Base-by-base conservation (phyloP, 2,888 invertebrate species). In the Monochamus alternatus region DNA sequence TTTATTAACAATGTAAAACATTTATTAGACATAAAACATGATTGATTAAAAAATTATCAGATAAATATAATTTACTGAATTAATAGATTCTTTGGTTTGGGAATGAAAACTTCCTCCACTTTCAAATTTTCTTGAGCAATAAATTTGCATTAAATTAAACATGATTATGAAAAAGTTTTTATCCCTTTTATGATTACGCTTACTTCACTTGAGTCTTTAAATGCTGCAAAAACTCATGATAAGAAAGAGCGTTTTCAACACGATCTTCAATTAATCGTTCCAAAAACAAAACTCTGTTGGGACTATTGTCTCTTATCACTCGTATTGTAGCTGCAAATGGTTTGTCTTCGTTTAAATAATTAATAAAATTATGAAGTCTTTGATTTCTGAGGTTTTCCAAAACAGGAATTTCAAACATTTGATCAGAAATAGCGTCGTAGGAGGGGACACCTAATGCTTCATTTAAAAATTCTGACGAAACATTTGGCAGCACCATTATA, bases 151-250 rank as follows among this genome's bases (percentile, higher is more conserved):
- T 81, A 81, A 78, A 74, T 65, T 30, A 73, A 77, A 68, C 22
- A 67, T 44, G 58, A 73, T 73, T 73, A 68, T 68, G 51, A 62
- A 69, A 64, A 69, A 47, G 51, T 14, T 5, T 55, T 14, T n/a
- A n/a, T n/a, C 60, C 30, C 44, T 60, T 30, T 12, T 65, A 78
- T 68, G 70, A 71, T 75, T 68, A 77, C 74, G 58, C 62, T 70
- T 94, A 97, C 92, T 97, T 97, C 90, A 97, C 93, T 91, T 96
- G 95, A 85, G 93, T 93, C 90, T 96, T 95, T 84, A 97, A 91
- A 91, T 98, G 97, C 90, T 99, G 98, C 89, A 99, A 92, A 91
- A 99, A 99, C 92, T 99, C 99, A 89, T 97, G 96, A 91, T 99
- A 99, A 82, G 98, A 97, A 90, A 98, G 94, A 71, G 97, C 94